A percentile compares a stretch with the other conserved stretches of the same genome.
Evolutionary conservation across 1,140 invertebrate genomes (phyloP).

Genomic region (Octopus sinensis): DNA sequence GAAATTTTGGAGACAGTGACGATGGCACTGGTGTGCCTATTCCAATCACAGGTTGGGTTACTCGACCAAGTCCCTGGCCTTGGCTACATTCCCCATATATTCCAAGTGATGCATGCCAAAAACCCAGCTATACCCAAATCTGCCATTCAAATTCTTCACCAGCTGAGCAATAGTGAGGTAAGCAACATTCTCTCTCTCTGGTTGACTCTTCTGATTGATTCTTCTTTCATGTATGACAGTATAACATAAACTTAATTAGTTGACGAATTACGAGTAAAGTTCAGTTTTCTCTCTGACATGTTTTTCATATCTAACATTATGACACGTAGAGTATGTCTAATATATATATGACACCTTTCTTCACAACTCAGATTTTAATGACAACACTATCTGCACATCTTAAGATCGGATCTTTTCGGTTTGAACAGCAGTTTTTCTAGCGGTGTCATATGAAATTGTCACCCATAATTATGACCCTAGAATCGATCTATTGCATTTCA

Average conservation of each 20-base stretch:
- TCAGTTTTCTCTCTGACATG: neutral
- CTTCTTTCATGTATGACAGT: no score
- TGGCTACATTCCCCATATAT: slow-evolving; percentile 88
- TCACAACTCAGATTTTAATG: no score
- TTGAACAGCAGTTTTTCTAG: no score
- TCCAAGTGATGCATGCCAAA: slow-evolving; percentile 69
- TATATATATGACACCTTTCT: no score
- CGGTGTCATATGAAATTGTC: no score
- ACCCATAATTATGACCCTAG: no score
- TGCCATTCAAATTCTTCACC: slow-evolving; percentile 81
- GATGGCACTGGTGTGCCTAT: slow-evolving; percentile 76
- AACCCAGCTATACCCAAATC: slow-evolving; percentile 67
- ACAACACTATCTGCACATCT: no score
- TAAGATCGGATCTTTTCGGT: no score
- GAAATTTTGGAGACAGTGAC: slow-evolving; percentile 81
- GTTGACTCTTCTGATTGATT: neutral
- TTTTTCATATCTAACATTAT: no score
- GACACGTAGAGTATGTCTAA: no score
- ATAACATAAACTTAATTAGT: neutral
- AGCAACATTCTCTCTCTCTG: slow-evolving; percentile 5
- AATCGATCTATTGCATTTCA: no score
- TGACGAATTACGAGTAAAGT: slow-evolving; percentile 14
- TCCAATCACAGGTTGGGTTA: slow-evolving; percentile 81
- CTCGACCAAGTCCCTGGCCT: slow-evolving; percentile 87
- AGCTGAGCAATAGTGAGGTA: slow-evolving; percentile 80